Evolutionary conservation across 2,113 vertebrate species (phyloP), one percentile per base, ranked within the genome.

Genomic region (Pleuronectes platessa): DNA sequence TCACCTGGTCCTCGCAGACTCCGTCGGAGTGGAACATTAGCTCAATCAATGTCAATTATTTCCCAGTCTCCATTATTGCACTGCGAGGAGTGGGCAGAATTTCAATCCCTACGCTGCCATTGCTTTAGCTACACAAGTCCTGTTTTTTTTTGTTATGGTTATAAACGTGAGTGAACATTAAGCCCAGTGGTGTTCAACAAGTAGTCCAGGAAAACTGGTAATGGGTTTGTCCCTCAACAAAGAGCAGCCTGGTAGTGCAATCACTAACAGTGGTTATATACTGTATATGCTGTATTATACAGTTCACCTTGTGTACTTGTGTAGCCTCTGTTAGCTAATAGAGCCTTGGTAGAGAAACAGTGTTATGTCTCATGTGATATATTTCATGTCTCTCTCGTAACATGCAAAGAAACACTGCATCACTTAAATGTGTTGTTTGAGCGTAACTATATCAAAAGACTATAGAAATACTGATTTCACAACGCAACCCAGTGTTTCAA

Each of bases 1-100:
- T 90, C 81, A 91, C 86, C 91, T 89, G 88, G 65, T 80, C 72
- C 82, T 89, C 61, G 18, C 82, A 72, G 82, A 74, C 76, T 78
- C 81, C 26, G 27, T 61, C 56, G 71, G 89, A 85, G 86, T 71
- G 85, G 86, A 93, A 89, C 92, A 92, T 93, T 92, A 91, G 84
- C 86, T 93, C 90, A 93, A 92, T 93, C 92, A 92, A 92, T 94
- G 92, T 86, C 86, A 85, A 93, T 93, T 93, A 93, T 93, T 92
- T 78, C 77, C 71, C 82, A 72, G 74, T 85, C 86, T 90, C 89
- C 76, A 92, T 91, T 94, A 92, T 88, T 92, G 84, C 84, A 49
- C 78, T 85, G 81, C 74, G 69, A 91, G 85, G 72, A 88, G 82
- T 87, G 80, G 84, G 88, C 75, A 86, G 82, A 86, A 89, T 88